These are phyloP conservation scores for Andrena chrysosceles DNA, from an alignment of 2,888 invertebrate species.

Conservation along the genomic window DNA sequence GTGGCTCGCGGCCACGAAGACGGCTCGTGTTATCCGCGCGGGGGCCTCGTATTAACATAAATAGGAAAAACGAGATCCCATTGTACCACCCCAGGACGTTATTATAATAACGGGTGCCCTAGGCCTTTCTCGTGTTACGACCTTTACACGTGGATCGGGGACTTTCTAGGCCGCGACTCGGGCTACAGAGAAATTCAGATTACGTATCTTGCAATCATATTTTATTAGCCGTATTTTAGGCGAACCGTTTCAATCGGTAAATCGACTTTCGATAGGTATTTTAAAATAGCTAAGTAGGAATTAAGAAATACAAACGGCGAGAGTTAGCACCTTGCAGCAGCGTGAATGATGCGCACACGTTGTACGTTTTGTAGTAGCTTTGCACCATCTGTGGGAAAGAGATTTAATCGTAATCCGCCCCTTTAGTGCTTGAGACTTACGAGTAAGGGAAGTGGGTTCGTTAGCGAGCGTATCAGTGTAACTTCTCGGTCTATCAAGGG, in stretches of 20 bases:
- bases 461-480: conserved; percentile 30
- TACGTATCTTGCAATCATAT: background rate
- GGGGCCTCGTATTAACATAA: conserved; percentile 57
- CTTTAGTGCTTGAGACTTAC: conserved; percentile 25
- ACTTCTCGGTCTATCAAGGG: conserved; percentile 22
- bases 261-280: too few relatives aligned
- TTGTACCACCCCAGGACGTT: conserved; percentile 48
- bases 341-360: conserved; percentile 12
- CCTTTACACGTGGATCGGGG: conserved; percentile 7
- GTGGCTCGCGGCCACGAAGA: conserved; percentile 16
- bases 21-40: conserved; percentile 42
- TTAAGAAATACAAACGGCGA: conserved; percentile 2
- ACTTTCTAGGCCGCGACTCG: conserved; percentile 1
- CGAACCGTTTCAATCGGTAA: too few relatives aligned
- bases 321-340: conserved; percentile 7
- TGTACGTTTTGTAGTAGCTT: conserved; percentile 31
- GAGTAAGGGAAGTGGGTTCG: conserved; percentile 43
- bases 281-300: background rate
- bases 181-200: background rate
- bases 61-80: conserved; percentile 63
- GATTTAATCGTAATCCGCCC: conserved; percentile 48
- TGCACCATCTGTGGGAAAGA: conserved; percentile 51
- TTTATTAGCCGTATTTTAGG: too few relatives aligned
- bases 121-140: conserved; percentile 61
- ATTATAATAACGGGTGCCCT: conserved; percentile 57